Base-by-base conservation (phyloP, 2,797 vertebrate genomes). In the Gobionotothen gibberifrons region DNA sequence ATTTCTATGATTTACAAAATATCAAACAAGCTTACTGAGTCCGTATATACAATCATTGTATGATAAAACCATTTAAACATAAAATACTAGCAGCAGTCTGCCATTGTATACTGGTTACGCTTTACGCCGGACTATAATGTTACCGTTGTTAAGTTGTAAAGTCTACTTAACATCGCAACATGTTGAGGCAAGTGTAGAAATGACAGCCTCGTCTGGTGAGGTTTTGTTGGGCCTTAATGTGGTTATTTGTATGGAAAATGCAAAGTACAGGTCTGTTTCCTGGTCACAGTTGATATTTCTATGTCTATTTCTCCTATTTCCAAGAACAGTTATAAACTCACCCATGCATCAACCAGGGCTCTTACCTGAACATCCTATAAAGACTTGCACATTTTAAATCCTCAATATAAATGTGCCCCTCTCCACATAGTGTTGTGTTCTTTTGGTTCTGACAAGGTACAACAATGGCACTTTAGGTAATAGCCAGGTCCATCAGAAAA, bases 221-320 rank as follows among this genome's bases (percentile, higher is more conserved):
- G 8, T 44, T 52, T 5, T 48, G 17, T 52, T 3, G 10, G 46
- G 1, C 2, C 16, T 56, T 5, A 14, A 9, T 61, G 22, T 43
- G 2, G 15, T 39, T 42, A 3, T 43, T 43, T 49, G 21, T 32
- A 39, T 39, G 8, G 42, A 15, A 39, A 49, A 4, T 9, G 16
- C 32, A 32, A 36, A 36, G 32, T 6, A 36, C 22, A 21, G 0
- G 7, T 53, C 40, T 42, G 21, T 22, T 76, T 46, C 60, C 44
- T 56, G 43, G 15, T 26, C 44, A 70, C 0, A 66, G 51, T 39
- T 72, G 11, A n/a, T 17, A 52, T 56, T n/a, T 42, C 55, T 19
- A 42, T 15, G 55, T 69, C 21, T 59, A 12, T 74, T 68, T 62
- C 40, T 46, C 43, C 54, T 72, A 42, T 46, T 65, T 36, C 48